These are phyloP conservation scores for Scolopax bukidnonensis DNA, from an alignment of 2,797 vertebrate species.

Conservation along the genomic window DNA sequence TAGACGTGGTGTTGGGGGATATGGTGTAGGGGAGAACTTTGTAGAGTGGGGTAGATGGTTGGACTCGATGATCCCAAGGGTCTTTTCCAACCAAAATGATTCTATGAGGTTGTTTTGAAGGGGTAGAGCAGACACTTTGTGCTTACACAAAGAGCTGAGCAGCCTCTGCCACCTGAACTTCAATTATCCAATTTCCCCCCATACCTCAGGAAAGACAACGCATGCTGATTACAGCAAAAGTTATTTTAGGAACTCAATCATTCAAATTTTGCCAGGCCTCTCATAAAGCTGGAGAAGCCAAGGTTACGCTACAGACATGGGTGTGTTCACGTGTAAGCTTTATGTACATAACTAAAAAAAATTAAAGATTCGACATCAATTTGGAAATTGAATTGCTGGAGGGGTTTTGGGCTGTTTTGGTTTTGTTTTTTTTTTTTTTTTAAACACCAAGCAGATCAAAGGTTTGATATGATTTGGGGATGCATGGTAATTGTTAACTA, in stretches of 20 bases:
- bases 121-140: not conserved
- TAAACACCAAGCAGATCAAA: conserved; percentile 17
- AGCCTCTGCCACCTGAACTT: not conserved
- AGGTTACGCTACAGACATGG: conserved; percentile 11
- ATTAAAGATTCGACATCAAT: conserved; percentile 45
- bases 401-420: no score
- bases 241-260: conserved; percentile 43
- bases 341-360: not conserved
- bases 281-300: conserved; percentile 30
- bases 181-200: conserved; percentile 43
- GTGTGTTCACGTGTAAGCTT: conserved; percentile 36
- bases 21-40: no score
- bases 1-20: no score
- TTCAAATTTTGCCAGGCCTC: conserved; percentile 26
- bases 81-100: no score
- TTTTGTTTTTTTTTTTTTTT: not conserved
- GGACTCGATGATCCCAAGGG: no score
- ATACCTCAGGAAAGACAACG: not conserved
- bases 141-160: not conserved
- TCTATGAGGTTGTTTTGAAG: not conserved
- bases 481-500: not conserved
- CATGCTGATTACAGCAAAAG: conserved; percentile 9
- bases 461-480: not conserved
- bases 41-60: no score
- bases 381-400: conserved; percentile 36